These are phyloP conservation scores for Choristoneura rosaceana DNA, from an alignment of 2,888 invertebrate genomes.

Conservation along the genomic window DNA sequence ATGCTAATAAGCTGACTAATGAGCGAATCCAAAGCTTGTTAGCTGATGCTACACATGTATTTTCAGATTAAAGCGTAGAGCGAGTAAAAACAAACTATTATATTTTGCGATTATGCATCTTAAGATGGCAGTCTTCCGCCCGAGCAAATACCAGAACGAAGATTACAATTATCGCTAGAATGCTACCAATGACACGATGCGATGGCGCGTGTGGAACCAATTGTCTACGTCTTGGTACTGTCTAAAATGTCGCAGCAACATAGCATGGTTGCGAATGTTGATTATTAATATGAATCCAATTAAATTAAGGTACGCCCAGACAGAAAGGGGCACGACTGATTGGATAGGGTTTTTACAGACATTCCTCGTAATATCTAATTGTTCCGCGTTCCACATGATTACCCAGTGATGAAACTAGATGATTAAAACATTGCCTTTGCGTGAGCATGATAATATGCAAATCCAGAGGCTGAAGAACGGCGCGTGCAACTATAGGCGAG, in stretches of 20 bases:
- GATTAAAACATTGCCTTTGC: constrained; percentile 38
- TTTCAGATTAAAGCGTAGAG: background rate
- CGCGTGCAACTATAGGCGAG: constrained; percentile 47
- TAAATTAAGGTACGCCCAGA: constrained; percentile 34
- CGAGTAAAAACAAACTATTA: background rate
- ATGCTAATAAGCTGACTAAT: constrained; percentile 41
- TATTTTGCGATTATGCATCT: background rate
- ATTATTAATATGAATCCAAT: constrained; percentile 19
- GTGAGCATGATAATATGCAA: constrained; percentile 65
- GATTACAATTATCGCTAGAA: background rate
- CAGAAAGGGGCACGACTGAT: constrained; percentile 22
- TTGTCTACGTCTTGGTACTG: background rate
- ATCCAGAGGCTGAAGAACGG: constrained; percentile 53
- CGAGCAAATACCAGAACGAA: constrained; percentile 3
- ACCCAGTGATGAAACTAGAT: constrained; percentile 45
- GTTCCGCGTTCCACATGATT: constrained; percentile 42
- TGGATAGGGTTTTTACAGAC: constrained; percentile 36
- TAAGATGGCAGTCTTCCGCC: background rate
- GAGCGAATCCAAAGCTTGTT: constrained; percentile 27
- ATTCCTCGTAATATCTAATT: constrained; percentile 38
- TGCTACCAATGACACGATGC: constrained; percentile 8
- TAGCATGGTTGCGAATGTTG: background rate
- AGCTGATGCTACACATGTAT: constrained; percentile 19
- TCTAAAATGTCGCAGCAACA: background rate
- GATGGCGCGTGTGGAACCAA: constrained; percentile 11